Evolutionary conservation across 2,113 vertebrate genomes (phyloP).

Genomic region (Heptranchias perlo): DNA sequence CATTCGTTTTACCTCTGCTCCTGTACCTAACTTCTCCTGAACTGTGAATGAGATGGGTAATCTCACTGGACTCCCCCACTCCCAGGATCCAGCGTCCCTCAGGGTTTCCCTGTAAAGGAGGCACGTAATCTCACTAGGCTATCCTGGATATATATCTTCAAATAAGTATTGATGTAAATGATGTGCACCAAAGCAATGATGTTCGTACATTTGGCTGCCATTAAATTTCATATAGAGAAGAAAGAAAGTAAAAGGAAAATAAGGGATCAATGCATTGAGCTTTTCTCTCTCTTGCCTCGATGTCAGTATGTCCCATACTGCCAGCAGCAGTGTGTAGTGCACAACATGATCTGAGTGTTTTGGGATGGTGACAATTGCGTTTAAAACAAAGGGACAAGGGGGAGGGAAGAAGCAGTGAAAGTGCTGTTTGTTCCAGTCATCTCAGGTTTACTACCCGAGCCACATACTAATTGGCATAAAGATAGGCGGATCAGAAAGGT

Average conservation of each 20-base stretch:
- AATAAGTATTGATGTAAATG: neutral
- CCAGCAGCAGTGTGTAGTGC: neutral
- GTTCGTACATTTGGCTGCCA: neutral
- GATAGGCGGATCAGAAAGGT: no score
- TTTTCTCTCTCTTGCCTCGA: neutral
- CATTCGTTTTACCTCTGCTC: neutral
- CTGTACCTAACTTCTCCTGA: neutral
- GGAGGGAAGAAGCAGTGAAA: neutral
- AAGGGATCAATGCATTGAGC: neutral
- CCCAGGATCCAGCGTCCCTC: neutral
- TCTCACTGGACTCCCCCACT: neutral
- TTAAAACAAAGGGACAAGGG: neutral
- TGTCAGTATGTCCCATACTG: neutral
- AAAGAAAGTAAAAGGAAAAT: neutral
- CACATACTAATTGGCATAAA: no score
- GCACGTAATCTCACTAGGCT: neutral
- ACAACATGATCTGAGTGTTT: neutral
- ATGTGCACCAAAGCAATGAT: neutral
- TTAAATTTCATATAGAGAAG: neutral
- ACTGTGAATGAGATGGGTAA: neutral
- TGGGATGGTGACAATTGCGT: neutral
- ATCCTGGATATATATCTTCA: neutral
- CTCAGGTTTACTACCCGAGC: no score
- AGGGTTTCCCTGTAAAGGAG: neutral
- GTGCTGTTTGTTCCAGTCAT: neutral